These are phyloP conservation scores for Scaptomyza hsui DNA, from an alignment of 1,140 invertebrate genomes.

Conservation along the genomic window DNA sequence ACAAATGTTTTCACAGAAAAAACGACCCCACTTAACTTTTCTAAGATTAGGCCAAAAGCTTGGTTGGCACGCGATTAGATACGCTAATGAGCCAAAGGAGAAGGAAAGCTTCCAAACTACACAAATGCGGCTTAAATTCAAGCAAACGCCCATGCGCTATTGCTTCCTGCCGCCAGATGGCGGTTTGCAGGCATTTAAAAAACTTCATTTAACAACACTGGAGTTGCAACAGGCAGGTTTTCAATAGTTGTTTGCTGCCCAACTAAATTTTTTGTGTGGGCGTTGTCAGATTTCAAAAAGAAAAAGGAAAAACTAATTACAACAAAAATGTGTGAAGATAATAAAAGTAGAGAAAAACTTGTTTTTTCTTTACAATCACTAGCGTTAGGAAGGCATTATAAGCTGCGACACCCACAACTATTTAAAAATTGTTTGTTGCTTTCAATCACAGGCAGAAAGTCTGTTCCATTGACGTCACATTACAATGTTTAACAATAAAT, in stretches of 20 bases:
- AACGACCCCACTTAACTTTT: slow-evolving; percentile 24
- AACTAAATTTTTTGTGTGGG: slow-evolving; percentile 8
- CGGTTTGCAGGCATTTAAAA: slow-evolving; percentile 17
- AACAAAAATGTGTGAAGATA: not conserved
- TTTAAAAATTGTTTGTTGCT: slow-evolving; percentile 7
- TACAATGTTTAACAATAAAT: slow-evolving; percentile 31
- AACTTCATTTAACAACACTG: slow-evolving; percentile 10
- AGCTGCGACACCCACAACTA: slow-evolving; percentile 27
- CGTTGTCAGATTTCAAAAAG: not conserved
- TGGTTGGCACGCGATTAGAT: slow-evolving; percentile 44
- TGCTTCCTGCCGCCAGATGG: slow-evolving; percentile 26
- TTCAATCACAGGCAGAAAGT: slow-evolving; percentile 34
- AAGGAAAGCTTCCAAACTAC: not conserved
- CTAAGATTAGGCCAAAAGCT: slow-evolving; percentile 22
- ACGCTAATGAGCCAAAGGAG: slow-evolving; percentile 24
- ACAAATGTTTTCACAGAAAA: slow-evolving; percentile 20
- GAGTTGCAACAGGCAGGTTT: slow-evolving; percentile 2
- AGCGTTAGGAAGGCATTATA: not conserved
- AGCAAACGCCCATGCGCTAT: slow-evolving; percentile 11
- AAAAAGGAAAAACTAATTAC: not conserved
- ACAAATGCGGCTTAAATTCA: slow-evolving; percentile 1
- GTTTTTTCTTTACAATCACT: slow-evolving; percentile 7
- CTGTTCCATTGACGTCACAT: slow-evolving; percentile 44
- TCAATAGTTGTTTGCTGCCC: not conserved
- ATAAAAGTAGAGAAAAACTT: not conserved